phyloP scores from a whole-genome alignment of 2,888 invertebrate species.

The Graphium colonna region DNA sequence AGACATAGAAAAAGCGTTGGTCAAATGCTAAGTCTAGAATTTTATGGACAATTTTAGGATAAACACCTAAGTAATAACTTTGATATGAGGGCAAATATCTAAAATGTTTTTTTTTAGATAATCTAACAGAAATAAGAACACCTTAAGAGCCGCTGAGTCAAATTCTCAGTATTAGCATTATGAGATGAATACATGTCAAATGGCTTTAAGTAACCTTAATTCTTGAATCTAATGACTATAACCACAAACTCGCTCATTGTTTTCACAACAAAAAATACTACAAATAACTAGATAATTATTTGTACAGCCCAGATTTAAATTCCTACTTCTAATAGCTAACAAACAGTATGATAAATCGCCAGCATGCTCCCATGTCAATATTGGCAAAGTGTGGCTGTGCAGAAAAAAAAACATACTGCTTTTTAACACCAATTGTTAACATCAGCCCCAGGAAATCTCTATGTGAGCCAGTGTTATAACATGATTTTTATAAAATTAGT shows the following conservation, averaged over 20 bases:
- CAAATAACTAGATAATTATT: slow-evolving; percentile 71
- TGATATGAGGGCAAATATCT: slow-evolving; percentile 38
- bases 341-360: slow-evolving; percentile 59
- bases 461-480: too few species aligned
- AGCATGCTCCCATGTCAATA: slow-evolving; percentile 48
- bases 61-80: slow-evolving; percentile 34
- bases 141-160: slow-evolving; percentile 24
- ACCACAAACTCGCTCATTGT: slow-evolving; percentile 66
- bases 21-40: slow-evolving; percentile 32
- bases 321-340: slow-evolving; percentile 74
- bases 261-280: slow-evolving; percentile 74
- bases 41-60: slow-evolving; percentile 33
- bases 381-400: slow-evolving; percentile 42
- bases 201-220: slow-evolving; percentile 53
- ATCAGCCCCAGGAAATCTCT: too few species aligned
- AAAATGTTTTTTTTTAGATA: slow-evolving; percentile 12
- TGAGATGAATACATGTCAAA: slow-evolving; percentile 47
- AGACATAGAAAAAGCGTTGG: slow-evolving; percentile 32
- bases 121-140: slow-evolving; percentile 17
- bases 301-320: slow-evolving; percentile 76
- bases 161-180: slow-evolving; percentile 31
- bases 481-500: too few species aligned
- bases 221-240: slow-evolving; percentile 62
- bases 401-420: slow-evolving; percentile 34
- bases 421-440: slow-evolving; percentile 62